A percentile compares a stretch with the other conserved stretches of the same genome.
phyloP scores from a whole-genome alignment of 2,888 invertebrate genomes.

The Bimastos eiseni region DNA sequence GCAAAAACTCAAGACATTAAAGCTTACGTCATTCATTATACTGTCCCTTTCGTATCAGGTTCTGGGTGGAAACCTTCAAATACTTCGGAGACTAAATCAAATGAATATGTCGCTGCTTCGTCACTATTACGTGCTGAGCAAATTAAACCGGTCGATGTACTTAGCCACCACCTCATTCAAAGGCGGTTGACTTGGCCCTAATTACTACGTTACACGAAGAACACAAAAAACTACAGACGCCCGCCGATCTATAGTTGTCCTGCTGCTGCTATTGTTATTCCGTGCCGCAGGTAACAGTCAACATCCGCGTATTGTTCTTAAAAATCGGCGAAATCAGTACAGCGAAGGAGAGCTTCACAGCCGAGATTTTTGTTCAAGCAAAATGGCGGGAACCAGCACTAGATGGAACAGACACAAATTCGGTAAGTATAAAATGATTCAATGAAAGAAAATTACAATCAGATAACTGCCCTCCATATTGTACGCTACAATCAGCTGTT shows the following conservation, averaged over 20 bases:
- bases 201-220: background rate
- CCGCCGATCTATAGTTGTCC: background rate
- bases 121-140: background rate
- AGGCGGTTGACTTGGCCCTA: background rate
- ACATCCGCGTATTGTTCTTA: conserved; percentile 60
- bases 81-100: background rate
- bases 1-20: too few relatives aligned
- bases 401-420: conserved; percentile 46
- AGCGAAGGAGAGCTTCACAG: conserved; percentile 60
- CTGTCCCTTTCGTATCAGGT: background rate
- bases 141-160: background rate
- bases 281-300: conserved; percentile 56
- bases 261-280: background rate
- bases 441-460: too few relatives aligned
- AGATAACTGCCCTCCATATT: too few relatives aligned
- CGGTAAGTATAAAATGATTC: background rate
- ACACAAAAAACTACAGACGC: background rate
- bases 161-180: background rate
- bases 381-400: conserved; percentile 60
- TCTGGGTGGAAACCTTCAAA: background rate
- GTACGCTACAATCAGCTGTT: too few relatives aligned
- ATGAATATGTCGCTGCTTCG: too few relatives aligned
- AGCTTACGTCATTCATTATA: too few relatives aligned
- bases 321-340: conserved; percentile 63
- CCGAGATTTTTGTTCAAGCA: conserved; percentile 60